Evolutionary conservation across 1,140 invertebrate species (phyloP).

Genomic region (Temnothorax curvispinosus): DNA sequence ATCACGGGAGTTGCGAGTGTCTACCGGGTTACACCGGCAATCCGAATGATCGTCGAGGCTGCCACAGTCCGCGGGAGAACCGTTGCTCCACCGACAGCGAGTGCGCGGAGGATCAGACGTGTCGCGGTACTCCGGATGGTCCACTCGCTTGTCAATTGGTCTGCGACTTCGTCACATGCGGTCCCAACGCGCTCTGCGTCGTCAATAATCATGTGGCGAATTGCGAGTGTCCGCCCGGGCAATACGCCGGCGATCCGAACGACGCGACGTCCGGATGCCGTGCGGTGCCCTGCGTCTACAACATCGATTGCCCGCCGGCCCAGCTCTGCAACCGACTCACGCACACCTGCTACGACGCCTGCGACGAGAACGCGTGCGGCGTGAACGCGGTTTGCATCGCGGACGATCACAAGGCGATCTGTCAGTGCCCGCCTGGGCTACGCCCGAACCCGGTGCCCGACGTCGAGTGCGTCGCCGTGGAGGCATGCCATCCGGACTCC

Average conservation of each 20-base stretch:
- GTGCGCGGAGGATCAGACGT: constrained; percentile 92
- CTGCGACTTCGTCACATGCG: constrained; percentile 92
- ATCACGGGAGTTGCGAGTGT: constrained; percentile 93
- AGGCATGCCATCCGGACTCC: constrained; percentile 91
- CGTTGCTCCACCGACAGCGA: constrained; percentile 92
- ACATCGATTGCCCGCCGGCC: constrained; percentile 91
- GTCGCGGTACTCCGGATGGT: constrained; percentile 85
- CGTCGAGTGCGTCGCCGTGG: constrained; percentile 90
- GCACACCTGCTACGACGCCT: constrained; percentile 93
- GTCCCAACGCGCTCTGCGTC: constrained; percentile 93
- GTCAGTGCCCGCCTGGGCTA: constrained; percentile 94
- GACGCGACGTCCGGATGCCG: constrained; percentile 91
- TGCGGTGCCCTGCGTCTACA: constrained; percentile 93
- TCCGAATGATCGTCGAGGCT: constrained; percentile 95
- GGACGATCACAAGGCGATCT: constrained; percentile 92
- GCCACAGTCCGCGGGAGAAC: constrained; percentile 89
- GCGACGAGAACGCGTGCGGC: constrained; percentile 93
- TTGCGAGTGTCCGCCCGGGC: constrained; percentile 94
- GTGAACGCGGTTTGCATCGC: constrained; percentile 95
- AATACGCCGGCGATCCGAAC: constrained; percentile 93
- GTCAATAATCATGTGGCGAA: constrained; percentile 95
- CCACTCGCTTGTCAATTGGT: constrained; percentile 88
- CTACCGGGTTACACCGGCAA: constrained; percentile 93
- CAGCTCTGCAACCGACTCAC: constrained; percentile 93
- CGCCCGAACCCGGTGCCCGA: constrained; percentile 92